Conservation (phyloP, 2,888 invertebrate species). For the Biston stratarius region DNA sequence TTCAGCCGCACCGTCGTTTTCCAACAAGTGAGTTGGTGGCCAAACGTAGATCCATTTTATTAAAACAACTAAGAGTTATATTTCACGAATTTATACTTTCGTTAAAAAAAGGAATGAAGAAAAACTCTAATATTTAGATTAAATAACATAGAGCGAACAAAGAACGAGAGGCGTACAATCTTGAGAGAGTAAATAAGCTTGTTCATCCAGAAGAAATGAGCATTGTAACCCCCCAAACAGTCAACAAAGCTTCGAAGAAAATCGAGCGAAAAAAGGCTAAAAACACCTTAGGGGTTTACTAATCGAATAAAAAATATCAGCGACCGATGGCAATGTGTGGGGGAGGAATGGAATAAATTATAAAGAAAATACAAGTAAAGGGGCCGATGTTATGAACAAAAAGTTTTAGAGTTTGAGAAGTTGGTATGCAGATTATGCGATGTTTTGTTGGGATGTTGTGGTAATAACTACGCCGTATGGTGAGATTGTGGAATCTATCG, state of each 20-base stretch:
- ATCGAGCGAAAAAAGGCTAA: constrained; percentile 87
- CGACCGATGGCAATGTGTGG: constrained; percentile 85
- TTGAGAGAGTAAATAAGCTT: constrained; percentile 79
- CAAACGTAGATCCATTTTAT: too few species aligned
- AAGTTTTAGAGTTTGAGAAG: constrained; percentile 65
- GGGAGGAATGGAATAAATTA: constrained; percentile 86
- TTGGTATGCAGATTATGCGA: constrained; percentile 74
- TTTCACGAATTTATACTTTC: constrained; percentile 17
- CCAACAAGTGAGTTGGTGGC: too few species aligned
- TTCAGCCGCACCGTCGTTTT: too few species aligned
- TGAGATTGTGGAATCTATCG: constrained; percentile 25
- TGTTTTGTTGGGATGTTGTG: constrained; percentile 48
- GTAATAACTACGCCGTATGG: constrained; percentile 39
- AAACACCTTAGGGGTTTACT: constrained; percentile 88
- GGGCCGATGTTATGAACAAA: constrained; percentile 80
- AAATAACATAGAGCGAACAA: constrained; percentile 41
- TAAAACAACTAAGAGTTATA: not conserved
- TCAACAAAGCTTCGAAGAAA: constrained; percentile 87
- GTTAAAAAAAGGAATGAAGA: constrained; percentile 17
- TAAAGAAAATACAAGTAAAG: constrained; percentile 85
- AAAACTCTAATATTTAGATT: constrained; percentile 35
- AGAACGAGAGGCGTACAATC: constrained; percentile 50
- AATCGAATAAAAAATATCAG: constrained; percentile 88
- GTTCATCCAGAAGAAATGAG: constrained; percentile 85
- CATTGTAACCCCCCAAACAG: constrained; percentile 83